These are phyloP conservation scores for Macrobrachium nipponense DNA, from an alignment of 1,140 invertebrate species.

Conservation along the genomic window DNA sequence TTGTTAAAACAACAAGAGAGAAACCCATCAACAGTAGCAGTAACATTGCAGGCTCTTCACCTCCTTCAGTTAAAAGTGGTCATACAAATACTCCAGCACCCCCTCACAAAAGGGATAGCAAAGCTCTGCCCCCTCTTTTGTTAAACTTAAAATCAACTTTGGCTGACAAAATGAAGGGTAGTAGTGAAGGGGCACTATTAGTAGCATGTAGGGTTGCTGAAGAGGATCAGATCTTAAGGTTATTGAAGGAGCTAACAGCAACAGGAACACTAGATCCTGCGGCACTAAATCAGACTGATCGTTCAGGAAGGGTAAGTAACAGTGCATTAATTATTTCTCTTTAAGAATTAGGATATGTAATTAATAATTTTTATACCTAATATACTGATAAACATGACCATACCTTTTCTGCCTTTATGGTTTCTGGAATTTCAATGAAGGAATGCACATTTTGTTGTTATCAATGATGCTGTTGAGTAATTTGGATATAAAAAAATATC, in stretches of 20 bases:
- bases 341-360: too few species aligned
- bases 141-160: conserved; percentile 16
- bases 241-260: conserved; percentile 56
- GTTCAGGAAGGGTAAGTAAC: conserved; percentile 59
- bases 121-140: conserved; percentile 36
- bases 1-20: not conserved
- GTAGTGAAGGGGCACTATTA: conserved; percentile 57
- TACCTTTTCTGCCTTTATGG: too few species aligned
- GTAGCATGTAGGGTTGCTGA: conserved; percentile 57
- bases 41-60: not conserved
- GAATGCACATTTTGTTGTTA: too few species aligned
- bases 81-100: not conserved
- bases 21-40: not conserved
- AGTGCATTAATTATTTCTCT: too few species aligned
- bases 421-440: too few species aligned
- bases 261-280: conserved; percentile 39
- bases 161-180: conserved; percentile 59
- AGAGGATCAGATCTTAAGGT: conserved; percentile 59
- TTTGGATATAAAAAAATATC: too few species aligned
- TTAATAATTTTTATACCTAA: too few species aligned
- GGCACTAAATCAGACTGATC: conserved; percentile 57
- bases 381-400: too few species aligned
- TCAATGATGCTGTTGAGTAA: too few species aligned
- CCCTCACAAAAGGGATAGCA: conserved; percentile 11
- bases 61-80: not conserved